Evolutionary conservation across 2,888 invertebrate species (phyloP).

Genomic region (Ischnus inquisitorius): DNA sequence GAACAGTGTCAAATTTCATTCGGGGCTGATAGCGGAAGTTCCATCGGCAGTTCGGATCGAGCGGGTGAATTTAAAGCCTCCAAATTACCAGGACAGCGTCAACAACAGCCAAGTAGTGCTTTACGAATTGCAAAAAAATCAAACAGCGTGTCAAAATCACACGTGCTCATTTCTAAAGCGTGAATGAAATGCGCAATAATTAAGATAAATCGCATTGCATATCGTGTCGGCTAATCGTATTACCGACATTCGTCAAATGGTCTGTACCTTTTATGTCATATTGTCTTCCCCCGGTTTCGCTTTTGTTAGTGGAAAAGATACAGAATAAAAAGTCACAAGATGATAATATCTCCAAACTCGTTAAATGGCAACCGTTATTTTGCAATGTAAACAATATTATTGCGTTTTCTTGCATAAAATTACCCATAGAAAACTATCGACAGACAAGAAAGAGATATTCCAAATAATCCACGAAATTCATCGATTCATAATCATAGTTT

Average conservation of each 20-base stretch:
- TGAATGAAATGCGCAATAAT: conserved; percentile 12
- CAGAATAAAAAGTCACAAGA: conserved; percentile 73
- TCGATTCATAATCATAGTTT: too few relatives aligned
- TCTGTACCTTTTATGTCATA: conserved; percentile 83
- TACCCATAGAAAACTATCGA: too few relatives aligned
- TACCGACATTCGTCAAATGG: conserved; percentile 67
- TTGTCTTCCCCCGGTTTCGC: conserved; percentile 83
- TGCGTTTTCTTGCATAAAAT: too few relatives aligned
- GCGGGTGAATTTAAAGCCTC: conserved; percentile 12
- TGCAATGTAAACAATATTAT: too few relatives aligned
- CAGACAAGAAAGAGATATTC: too few relatives aligned
- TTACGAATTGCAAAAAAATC: conserved; percentile 9
- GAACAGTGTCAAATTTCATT: not conserved
- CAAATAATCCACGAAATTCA: too few relatives aligned
- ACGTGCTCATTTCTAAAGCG: conserved; percentile 48
- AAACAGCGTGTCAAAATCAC: conserved; percentile 26
- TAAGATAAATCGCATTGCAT: conserved; percentile 22
- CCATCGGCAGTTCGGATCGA: not conserved
- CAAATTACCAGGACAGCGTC: conserved; percentile 15
- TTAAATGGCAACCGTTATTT: not conserved
- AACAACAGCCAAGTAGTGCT: conserved; percentile 33
- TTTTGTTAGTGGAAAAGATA: conserved; percentile 77
- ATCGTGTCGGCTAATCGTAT: conserved; percentile 20
- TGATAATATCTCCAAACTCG: conserved; percentile 38
- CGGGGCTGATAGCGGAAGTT: not conserved